These are phyloP conservation scores for Xiphorhynchus erythropygius DNA, from an alignment of 2,797 vertebrate genomes.

Conservation along the genomic window DNA sequence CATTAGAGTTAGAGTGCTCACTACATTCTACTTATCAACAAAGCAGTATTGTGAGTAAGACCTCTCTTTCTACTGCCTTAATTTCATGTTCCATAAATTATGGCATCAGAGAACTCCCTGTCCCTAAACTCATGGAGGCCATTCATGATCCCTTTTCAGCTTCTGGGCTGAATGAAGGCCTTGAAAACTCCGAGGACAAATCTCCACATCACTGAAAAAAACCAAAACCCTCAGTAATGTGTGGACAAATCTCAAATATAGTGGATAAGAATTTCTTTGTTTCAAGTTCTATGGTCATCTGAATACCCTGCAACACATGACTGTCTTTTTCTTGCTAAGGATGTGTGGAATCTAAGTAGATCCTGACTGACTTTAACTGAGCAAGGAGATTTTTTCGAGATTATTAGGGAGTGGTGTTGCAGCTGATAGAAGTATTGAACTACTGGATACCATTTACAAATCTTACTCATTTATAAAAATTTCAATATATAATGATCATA, in stretches of 20 bases:
- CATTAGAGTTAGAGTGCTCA: background rate
- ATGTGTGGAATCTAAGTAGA: background rate
- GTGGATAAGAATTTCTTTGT: background rate
- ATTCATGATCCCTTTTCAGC: background rate
- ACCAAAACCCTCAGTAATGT: background rate
- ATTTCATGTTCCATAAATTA: background rate
- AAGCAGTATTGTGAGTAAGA: background rate
- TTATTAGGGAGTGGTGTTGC: background rate
- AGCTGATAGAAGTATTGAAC: background rate
- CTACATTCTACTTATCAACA: background rate
- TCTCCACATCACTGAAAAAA: accelerated
- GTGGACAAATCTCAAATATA: background rate
- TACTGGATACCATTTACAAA: background rate
- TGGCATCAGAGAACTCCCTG: background rate
- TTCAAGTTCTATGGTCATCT: background rate
- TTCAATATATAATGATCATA: background rate
- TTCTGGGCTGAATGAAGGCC: background rate
- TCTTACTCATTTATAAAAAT: accelerated
- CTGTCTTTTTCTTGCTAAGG: background rate
- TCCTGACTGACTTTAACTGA: background rate
- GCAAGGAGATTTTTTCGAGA: background rate
- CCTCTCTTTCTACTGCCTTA: background rate
- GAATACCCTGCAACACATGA: background rate
- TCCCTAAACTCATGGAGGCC: background rate
- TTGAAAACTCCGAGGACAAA: background rate